Conservation (phyloP, 2,888 invertebrate genomes). For the Temnothorax ravouxi region DNA sequence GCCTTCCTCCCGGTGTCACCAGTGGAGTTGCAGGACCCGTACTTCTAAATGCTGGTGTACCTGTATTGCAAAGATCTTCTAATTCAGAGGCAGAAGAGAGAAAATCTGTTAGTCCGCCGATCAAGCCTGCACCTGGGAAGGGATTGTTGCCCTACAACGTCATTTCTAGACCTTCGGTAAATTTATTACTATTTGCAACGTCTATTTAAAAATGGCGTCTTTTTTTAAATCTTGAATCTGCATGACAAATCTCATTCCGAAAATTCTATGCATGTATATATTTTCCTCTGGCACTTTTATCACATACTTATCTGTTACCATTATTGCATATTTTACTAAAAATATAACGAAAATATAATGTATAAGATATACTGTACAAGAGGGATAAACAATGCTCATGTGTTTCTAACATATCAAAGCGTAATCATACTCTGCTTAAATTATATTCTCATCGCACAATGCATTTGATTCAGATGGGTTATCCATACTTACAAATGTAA, state of each 20-base stretch:
- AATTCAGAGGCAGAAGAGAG: slow-evolving; percentile 75
- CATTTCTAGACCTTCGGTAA: slow-evolving; percentile 92
- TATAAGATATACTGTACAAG: slow-evolving; percentile 55
- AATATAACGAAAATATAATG: slow-evolving; percentile 34
- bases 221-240: background rate
- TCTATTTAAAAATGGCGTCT: background rate
- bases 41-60: slow-evolving; percentile 83
- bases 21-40: slow-evolving; percentile 84
- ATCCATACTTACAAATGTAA: background rate
- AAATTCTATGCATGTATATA: background rate
- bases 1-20: slow-evolving; percentile 84
- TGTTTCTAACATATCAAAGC: background rate
- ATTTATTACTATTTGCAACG: background rate
- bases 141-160: slow-evolving; percentile 95
- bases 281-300: background rate
- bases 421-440: background rate
- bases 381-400: background rate
- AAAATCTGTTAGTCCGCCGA: slow-evolving; percentile 79
- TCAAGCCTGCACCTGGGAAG: slow-evolving; percentile 87
- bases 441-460: slow-evolving; percentile 21
- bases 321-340: background rate
- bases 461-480: background rate
- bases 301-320: background rate
- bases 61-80: slow-evolving; percentile 79
- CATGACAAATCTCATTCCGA: background rate